Evolutionary conservation across 2,888 invertebrate genomes (phyloP).

Genomic region (Leptopilina myrica): DNA sequence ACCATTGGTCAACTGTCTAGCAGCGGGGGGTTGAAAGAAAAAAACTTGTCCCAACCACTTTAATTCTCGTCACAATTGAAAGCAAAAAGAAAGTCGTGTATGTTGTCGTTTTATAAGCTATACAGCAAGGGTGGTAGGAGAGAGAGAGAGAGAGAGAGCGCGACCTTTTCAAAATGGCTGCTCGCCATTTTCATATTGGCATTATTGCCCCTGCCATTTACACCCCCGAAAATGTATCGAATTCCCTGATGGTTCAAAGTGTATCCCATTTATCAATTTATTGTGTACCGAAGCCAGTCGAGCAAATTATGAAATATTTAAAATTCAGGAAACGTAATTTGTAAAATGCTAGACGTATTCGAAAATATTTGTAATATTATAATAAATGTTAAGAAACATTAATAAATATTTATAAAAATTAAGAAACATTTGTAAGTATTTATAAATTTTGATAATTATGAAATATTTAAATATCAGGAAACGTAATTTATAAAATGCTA

Average conservation of each 20-base stretch:
- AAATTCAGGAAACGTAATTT: too few species aligned
- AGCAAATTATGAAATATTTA: too few species aligned
- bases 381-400: too few species aligned
- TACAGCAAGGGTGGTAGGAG: constrained; percentile 54
- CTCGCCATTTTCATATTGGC: constrained; percentile 64
- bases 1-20: constrained; percentile 72
- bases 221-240: constrained; percentile 8
- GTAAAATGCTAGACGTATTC: too few species aligned
- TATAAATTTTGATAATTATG: too few species aligned
- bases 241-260: background rate
- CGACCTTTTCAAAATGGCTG: constrained; percentile 70
- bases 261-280: background rate
- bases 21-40: constrained; percentile 64
- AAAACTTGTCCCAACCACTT: constrained; percentile 58
- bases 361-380: too few species aligned
- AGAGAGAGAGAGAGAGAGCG: constrained; percentile 49
- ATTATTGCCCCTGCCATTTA: constrained; percentile 21
- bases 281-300: background rate
- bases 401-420: too few species aligned
- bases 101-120: constrained; percentile 24
- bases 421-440: too few species aligned
- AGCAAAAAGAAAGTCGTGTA: constrained; percentile 52
- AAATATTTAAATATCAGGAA: too few species aligned
- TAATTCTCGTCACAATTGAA: constrained; percentile 65
- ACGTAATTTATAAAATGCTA: too few species aligned